Evolutionary conservation across 2,113 vertebrate genomes (phyloP).

Genomic region (Varanus komodoensis): DNA sequence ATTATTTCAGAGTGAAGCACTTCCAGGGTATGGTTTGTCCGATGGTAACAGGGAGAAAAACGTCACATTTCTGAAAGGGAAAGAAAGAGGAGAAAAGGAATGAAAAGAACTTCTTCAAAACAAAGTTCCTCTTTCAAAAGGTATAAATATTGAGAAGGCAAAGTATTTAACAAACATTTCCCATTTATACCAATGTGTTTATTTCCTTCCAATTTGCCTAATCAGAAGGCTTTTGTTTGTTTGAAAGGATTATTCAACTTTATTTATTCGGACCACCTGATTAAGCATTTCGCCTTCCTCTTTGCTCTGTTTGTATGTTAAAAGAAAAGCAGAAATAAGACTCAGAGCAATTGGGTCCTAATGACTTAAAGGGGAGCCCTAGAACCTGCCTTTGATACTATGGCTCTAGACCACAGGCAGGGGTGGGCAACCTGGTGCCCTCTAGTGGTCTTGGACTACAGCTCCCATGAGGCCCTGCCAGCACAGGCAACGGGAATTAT

Average conservation of each 20-base stretch:
- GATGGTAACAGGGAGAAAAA: neutral
- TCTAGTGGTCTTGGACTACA: too few relatives aligned
- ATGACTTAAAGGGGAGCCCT: too few relatives aligned
- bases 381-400: neutral
- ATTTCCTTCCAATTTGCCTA: neutral
- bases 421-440: too few relatives aligned
- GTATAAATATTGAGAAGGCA: neutral
- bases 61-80: neutral
- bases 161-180: neutral
- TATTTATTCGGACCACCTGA: neutral
- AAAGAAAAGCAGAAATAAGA: neutral
- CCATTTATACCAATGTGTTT: neutral
- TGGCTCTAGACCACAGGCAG: neutral
- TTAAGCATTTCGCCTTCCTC: neutral
- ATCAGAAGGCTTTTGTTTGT: neutral
- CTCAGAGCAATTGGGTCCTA: neutral
- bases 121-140: neutral
- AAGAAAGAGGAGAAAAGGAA: neutral
- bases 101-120: conserved; percentile 4
- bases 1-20: neutral
- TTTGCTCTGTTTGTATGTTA: neutral
- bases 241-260: neutral
- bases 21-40: neutral
- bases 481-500: too few relatives aligned
- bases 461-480: too few relatives aligned